Conservation (phyloP, 1,140 invertebrate species). For the Ips typographus region DNA sequence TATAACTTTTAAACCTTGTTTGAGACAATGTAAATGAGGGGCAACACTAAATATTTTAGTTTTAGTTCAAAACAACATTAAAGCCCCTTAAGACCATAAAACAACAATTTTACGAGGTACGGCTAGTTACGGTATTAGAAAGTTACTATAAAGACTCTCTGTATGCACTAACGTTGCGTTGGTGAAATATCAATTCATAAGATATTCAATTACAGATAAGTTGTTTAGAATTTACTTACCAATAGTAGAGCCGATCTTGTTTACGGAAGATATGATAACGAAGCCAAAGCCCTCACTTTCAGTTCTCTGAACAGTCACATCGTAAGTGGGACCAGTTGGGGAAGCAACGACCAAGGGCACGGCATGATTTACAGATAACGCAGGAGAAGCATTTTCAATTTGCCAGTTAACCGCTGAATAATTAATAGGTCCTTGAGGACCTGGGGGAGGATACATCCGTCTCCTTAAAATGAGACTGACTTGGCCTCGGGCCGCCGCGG, state of each 20-base stretch:
- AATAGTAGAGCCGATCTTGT: constrained; percentile 90
- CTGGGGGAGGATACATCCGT: constrained; percentile 52
- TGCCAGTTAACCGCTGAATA: constrained; percentile 36
- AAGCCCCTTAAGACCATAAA: no score
- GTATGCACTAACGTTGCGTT: no score
- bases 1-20: no score
- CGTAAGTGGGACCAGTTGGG: constrained; percentile 67
- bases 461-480: constrained; percentile 73
- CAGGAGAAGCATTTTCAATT: constrained; percentile 36
- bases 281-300: constrained; percentile 98
- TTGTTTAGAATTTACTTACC: constrained; percentile 60
- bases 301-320: constrained; percentile 84
- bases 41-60: no score
- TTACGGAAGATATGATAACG: constrained; percentile 96
- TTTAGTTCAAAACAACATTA: no score
- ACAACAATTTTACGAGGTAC: no score
- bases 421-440: constrained; percentile 28
- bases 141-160: not conserved
- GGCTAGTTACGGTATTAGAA: not conserved
- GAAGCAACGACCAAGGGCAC: constrained; percentile 34
- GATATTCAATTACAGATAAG: no score
- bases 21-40: no score
- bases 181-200: no score
- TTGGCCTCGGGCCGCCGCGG: constrained; percentile 74
- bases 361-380: constrained; percentile 24